phyloP scores from a whole-genome alignment of 2,113 vertebrate genomes.

The Trinectes maculatus region DNA sequence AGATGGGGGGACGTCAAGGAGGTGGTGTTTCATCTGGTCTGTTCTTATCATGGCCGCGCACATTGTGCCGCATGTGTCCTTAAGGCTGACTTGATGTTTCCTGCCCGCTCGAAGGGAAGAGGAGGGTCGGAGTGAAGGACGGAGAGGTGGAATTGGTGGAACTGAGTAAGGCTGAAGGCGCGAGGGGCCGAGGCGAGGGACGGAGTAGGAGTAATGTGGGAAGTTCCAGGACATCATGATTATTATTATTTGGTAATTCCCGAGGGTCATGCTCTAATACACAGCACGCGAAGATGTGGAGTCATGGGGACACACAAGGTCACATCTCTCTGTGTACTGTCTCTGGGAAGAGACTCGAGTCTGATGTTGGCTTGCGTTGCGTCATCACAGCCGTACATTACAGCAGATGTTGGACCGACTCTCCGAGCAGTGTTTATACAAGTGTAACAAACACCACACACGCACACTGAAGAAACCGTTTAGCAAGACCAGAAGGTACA shows the following conservation, averaged over 20 bases:
- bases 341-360: constrained; percentile 57
- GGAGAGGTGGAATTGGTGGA: neutral
- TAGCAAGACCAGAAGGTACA: constrained; percentile 13
- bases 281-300: constrained; percentile 7
- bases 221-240: constrained; percentile 31
- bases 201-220: constrained; percentile 4
- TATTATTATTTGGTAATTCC: constrained; percentile 28
- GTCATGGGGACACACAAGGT: constrained; percentile 52
- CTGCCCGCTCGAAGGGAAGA: constrained; percentile 23
- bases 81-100: constrained; percentile 50
- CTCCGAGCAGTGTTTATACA: constrained; percentile 39
- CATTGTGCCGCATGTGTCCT: constrained; percentile 21
- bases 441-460: constrained; percentile 29
- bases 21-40: neutral
- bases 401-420: constrained; percentile 47
- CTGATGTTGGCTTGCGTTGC: constrained; percentile 48
- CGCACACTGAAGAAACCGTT: constrained; percentile 18
- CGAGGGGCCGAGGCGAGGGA: neutral
- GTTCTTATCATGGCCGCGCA: constrained; percentile 57
- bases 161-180: neutral
- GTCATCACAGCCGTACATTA: constrained; percentile 43
- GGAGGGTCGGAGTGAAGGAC: constrained; percentile 1
- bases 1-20: neutral
- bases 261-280: constrained; percentile 14
- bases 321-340: constrained; percentile 57